These are phyloP conservation scores for Chloropsis hardwickii DNA, from an alignment of 2,113 vertebrate species.

Conservation along the genomic window DNA sequence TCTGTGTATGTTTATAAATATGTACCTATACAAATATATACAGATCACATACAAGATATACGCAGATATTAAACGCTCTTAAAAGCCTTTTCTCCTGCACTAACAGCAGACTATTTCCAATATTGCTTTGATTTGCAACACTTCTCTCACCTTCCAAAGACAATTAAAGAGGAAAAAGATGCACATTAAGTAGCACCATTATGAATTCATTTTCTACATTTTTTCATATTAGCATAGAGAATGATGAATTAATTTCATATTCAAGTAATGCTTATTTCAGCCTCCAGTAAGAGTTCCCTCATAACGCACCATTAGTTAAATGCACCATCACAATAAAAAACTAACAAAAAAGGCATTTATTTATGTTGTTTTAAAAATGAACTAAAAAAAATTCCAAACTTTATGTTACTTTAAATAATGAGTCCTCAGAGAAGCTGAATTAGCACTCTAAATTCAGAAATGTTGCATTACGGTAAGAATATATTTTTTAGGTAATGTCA, in stretches of 20 bases:
- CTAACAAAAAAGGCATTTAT: not conserved
- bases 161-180: not conserved
- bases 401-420: constrained; percentile 45
- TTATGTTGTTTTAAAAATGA: not conserved
- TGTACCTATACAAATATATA: not conserved
- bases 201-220: constrained; percentile 1
- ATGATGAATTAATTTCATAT: constrained; percentile 39
- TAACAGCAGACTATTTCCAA: not conserved
- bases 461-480: not conserved
- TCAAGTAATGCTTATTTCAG: not conserved
- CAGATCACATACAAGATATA: not conserved
- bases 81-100: not conserved
- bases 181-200: not conserved
- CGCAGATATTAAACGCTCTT: not conserved
- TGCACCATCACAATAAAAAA: constrained; percentile 39
- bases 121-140: not conserved
- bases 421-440: constrained; percentile 13
- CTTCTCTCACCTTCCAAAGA: constrained; percentile 9
- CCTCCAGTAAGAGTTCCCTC: not conserved
- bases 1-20: not conserved
- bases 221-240: not conserved
- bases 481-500: not conserved
- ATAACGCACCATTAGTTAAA: constrained; percentile 49
- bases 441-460: not conserved
- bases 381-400: not conserved